Evolutionary conservation across 2,888 invertebrate genomes (phyloP), one percentile per base, ranked within the genome.

Genomic region (Synanthedon formicaeformis): DNA sequence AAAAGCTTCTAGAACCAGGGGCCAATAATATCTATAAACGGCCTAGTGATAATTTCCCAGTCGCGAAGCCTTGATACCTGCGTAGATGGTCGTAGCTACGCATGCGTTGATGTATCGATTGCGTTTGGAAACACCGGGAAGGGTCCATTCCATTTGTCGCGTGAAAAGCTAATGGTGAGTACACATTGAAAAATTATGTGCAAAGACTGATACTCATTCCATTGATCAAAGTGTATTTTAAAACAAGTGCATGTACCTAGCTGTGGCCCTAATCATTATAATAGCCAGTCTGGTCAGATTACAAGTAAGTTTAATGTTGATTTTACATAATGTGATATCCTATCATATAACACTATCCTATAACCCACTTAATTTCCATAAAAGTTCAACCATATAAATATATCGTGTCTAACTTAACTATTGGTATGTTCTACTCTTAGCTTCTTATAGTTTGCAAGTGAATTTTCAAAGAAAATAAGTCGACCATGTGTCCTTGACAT

Each of bases 241-340:
- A 71, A 74, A 60, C 71, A 71, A 66, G 75, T 81, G 81, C 75
- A 86, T 87, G 86, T 87, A 87, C 80, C 77, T 87, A 61, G 86
- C 86, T 54, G 85, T 87, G 78, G 85, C 86, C 65, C 65, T 87
- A 61, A 85, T 87, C 62, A 83, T 87, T 59, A 80, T 87, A 53
- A 75, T 87, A 60, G 86, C 86, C 57, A 87, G 86, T 75, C 78
- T 87, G 73, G 78, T 86, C 71, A 77, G 81, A 65, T 67, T 85
- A 62, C 81, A 84, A 71, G 86, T 87, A 83, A 84, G 85, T 84
- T n/a, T 60, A 50, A 54, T 45, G n/a, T n/a, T 23, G 41, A 48
- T 50, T 51, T 23, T 50, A 50, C 41, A 5, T 13, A 27, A 27
- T 6, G 27, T 27, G 6, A 23, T 23, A 4, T 23, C 23, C 23